These are phyloP conservation scores for Amiota minor DNA, from an alignment of 2,888 invertebrate genomes.

Conservation along the genomic window DNA sequence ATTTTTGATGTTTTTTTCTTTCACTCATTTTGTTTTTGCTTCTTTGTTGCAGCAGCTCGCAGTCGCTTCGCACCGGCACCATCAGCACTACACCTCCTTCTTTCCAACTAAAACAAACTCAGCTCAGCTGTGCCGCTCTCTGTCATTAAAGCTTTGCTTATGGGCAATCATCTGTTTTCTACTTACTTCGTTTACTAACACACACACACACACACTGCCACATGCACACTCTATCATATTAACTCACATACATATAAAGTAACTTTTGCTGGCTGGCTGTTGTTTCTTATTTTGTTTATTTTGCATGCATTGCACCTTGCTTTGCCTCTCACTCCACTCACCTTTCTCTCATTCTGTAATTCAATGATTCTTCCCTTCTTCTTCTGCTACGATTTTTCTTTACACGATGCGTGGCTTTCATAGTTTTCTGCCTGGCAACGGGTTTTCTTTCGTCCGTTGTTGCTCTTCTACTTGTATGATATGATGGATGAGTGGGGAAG, in stretches of 20 bases:
- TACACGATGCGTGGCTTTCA: background rate
- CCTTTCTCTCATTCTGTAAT: conserved; percentile 60
- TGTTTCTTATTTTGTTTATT: conserved; percentile 50
- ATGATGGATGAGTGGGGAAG: conserved; percentile 58
- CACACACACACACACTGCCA: conserved; percentile 37
- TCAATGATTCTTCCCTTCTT: conserved; percentile 35
- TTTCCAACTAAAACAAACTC: too few species aligned
- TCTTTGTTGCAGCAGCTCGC: conserved; percentile 10
- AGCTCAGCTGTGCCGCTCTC: background rate
- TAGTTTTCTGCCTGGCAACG: conserved; percentile 62
- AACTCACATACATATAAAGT: conserved; percentile 49
- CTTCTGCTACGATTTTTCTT: background rate
- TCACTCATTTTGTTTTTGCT: conserved; percentile 4
- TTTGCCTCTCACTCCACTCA: conserved; percentile 27
- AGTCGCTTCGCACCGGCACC: too few species aligned
- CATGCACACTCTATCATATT: conserved; percentile 22
- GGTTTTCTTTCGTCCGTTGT: conserved; percentile 45
- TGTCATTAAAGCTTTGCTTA: conserved; percentile 52
- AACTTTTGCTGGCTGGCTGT: conserved; percentile 36
- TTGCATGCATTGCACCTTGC: conserved; percentile 49
- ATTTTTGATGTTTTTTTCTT: background rate
- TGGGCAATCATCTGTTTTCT: conserved; percentile 66
- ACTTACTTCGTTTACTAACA: conserved; percentile 48
- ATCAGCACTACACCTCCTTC: background rate
- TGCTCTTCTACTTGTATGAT: conserved; percentile 27